Percentiles rank a stretch among this genome's conserved stretches.
phyloP scores from a whole-genome alignment of 2,113 vertebrate genomes.

The Pterocles burchelli region DNA sequence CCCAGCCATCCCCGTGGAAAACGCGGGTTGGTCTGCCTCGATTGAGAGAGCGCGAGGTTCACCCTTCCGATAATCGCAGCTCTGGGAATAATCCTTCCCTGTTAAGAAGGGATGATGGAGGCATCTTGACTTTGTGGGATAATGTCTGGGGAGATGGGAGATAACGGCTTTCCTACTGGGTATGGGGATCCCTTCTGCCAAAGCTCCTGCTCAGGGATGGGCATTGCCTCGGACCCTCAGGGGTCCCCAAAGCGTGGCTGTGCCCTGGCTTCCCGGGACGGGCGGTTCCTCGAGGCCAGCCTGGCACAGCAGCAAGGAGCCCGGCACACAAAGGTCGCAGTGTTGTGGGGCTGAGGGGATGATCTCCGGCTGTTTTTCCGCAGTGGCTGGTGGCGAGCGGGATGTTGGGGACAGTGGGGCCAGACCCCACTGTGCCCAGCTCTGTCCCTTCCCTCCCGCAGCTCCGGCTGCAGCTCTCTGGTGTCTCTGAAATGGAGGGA shows the following conservation, averaged over 20 bases:
- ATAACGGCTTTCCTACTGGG: background rate
- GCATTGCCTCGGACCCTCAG: accelerated
- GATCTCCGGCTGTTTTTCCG: background rate
- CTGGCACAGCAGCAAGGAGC: background rate
- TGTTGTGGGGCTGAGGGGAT: background rate
- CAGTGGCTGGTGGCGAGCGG: background rate
- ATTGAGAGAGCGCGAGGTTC: accelerated
- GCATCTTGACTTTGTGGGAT: background rate
- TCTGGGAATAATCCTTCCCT: background rate
- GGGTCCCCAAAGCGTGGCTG: background rate
- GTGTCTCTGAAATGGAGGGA: background rate
- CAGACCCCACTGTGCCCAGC: background rate
- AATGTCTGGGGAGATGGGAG: background rate
- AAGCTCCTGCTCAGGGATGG: background rate
- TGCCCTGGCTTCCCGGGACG: background rate
- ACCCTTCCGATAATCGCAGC: background rate
- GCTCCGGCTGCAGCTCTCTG: too few species aligned
- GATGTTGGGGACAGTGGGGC: background rate
- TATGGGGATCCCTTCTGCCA: background rate
- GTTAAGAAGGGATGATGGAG: background rate
- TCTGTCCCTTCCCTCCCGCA: too few species aligned
- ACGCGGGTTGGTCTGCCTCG: background rate
- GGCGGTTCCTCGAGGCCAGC: background rate
- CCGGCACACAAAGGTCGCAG: background rate
- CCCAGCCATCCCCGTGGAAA: background rate